Base-by-base conservation (phyloP, 2,888 invertebrate genomes). In the Acleris emargana region DNA sequence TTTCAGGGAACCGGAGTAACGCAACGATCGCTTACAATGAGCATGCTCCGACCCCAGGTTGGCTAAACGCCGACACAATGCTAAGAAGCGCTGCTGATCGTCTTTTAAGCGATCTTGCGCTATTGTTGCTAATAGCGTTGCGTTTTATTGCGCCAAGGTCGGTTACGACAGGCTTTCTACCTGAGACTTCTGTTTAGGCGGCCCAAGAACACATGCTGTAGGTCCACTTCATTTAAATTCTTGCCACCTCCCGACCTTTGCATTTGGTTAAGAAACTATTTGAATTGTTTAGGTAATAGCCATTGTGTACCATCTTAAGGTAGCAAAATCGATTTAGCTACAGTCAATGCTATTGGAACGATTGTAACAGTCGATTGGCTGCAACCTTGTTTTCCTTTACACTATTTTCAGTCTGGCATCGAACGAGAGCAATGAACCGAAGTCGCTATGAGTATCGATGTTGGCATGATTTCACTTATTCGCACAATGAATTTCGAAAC, bases 91-190 rank as follows among this genome's bases (percentile, higher is more conserved):
- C 79, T 74, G 82, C 81, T 90, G 89, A 91, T 91, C 88, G 90
- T 88, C 87, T 90, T 91, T 91, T 91, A 91, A 91, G 88, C 80
- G 90, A 86, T 91, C 86, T 88, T 81, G 84, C 83, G 83, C 84
- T 84, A 86, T 81, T 83, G 88, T 85, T 79, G 78, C 78, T 87
- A 86, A 85, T 87, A 85, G 84, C 82, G 78, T 87, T 87, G 82
- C 84, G 81, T 78, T 83, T 83, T 83, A 86, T 84, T 82, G 70
- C 81, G 87, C 88, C 91, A 92, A 89, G 91, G 91, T 83, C 75
- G 72, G 69, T 91, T 90, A 82, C 89, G 78, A 85, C 86, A 90
- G 79, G 83, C 90, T 92, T 90, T 92, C 91, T 89, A 89, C 77
- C 87, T 88, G 85, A 77, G 74, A 78, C 81, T 83, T 75, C 75